Conservation (phyloP, 2,113 vertebrate species). For the Microtus pennsylvanicus region DNA sequence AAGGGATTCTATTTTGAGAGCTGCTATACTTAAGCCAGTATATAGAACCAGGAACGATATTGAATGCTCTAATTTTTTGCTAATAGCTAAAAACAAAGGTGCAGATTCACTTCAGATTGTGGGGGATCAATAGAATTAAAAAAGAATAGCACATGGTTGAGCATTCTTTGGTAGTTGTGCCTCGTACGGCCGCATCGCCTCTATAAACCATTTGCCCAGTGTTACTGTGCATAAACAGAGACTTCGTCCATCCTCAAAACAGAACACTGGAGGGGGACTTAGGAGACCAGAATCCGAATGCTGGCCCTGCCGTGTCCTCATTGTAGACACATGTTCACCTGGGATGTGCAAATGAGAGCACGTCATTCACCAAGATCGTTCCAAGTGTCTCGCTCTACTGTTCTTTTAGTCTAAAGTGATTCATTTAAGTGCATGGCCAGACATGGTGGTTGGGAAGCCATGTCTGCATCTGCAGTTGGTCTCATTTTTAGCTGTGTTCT, state of each 20-base stretch:
- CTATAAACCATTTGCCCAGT: rapidly evolving
- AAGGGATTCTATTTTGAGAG: slow-evolving; percentile 30
- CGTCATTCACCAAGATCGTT: neutral
- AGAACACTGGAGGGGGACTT: neutral
- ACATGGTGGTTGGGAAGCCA: neutral
- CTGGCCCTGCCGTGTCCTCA: neutral
- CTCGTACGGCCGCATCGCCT: neutral
- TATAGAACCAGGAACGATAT: neutral
- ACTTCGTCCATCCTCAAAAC: neutral
- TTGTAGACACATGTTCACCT: neutral
- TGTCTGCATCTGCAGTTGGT: neutral
- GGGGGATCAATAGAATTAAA: neutral
- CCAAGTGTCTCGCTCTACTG: rapidly evolving
- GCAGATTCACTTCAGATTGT: neutral
- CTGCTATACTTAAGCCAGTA: neutral
- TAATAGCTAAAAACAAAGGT: neutral
- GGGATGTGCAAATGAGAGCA: neutral
- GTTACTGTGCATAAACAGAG: neutral
- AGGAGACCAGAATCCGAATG: neutral
- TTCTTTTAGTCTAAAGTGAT: neutral
- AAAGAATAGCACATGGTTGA: neutral
- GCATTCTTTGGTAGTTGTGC: neutral
- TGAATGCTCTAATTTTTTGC: slow-evolving; percentile 2
- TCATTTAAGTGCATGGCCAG: neutral
- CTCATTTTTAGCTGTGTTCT: neutral